Percentiles rank a stretch among this genome's conserved stretches.
Evolutionary conservation across 2,888 invertebrate genomes (phyloP).

Genomic region (Asteroscopus sphinx): DNA sequence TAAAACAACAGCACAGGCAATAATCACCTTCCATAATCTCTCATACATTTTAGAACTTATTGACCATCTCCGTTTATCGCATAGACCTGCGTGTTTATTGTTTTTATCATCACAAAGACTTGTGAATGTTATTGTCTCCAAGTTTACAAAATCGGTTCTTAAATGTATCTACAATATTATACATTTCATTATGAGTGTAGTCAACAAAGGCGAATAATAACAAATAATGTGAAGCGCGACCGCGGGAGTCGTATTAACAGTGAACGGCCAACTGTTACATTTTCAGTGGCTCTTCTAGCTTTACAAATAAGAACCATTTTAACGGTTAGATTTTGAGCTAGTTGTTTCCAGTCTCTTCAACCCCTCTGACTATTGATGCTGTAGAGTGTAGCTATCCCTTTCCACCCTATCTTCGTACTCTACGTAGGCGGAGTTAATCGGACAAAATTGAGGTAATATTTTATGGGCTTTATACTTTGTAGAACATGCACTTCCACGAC

Average conservation of each 20-base stretch:
- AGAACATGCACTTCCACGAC: constrained; percentile 50
- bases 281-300: constrained; percentile 31
- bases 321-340: constrained; percentile 15
- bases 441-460: constrained; percentile 50
- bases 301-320: constrained; percentile 35
- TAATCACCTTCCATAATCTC: constrained; percentile 11
- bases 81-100: constrained; percentile 29
- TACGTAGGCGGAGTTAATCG: constrained; percentile 35
- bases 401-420: constrained; percentile 48
- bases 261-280: constrained; percentile 27
- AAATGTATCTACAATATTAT: constrained; percentile 45
- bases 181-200: constrained; percentile 45
- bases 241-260: constrained; percentile 29
- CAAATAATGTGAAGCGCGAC: constrained; percentile 52
- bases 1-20: constrained; percentile 9
- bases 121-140: constrained; percentile 43
- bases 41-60: constrained; percentile 18
- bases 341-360: constrained; percentile 43
- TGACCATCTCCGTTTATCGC: constrained; percentile 31
- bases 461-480: constrained; percentile 49
- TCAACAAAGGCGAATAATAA: constrained; percentile 58
- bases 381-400: constrained; percentile 57
- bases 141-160: constrained; percentile 40
- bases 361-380: constrained; percentile 57
- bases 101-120: constrained; percentile 45